These are phyloP conservation scores for Hippoglossus hippoglossus DNA, from an alignment of 2,797 vertebrate species.

Conservation along the genomic window DNA sequence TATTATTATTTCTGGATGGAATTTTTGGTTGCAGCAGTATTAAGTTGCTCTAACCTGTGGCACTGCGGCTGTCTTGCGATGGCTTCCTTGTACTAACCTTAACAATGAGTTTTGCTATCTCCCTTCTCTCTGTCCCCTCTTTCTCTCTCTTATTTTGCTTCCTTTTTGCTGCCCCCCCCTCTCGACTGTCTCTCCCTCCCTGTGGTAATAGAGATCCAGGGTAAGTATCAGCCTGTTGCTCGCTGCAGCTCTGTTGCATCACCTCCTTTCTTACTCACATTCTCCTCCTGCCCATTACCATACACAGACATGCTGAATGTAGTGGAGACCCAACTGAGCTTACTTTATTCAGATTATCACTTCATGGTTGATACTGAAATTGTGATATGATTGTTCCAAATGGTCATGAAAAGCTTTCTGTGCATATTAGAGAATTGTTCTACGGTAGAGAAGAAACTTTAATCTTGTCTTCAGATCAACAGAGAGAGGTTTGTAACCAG, in stretches of 20 bases:
- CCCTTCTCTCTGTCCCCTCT: slow-evolving; percentile 37
- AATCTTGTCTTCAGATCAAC: too few relatives aligned
- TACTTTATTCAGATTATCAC: background rate
- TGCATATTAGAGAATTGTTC: too few relatives aligned
- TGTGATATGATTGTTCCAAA: background rate
- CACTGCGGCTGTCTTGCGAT: slow-evolving; percentile 78
- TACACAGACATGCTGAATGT: background rate
- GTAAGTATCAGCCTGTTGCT: slow-evolving; percentile 80
- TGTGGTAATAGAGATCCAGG: slow-evolving; percentile 82
- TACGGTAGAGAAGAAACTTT: too few relatives aligned
- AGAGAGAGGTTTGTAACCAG: too few relatives aligned
- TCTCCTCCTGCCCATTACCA: background rate
- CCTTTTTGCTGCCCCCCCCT: slow-evolving; percentile 34
- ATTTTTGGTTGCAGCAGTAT: slow-evolving; percentile 61
- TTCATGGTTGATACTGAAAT: background rate
- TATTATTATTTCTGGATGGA: slow-evolving; percentile 25
- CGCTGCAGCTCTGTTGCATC: slow-evolving; percentile 25
- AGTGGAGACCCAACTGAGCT: background rate
- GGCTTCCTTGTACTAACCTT: slow-evolving; percentile 83
- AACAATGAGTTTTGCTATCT: slow-evolving; percentile 80
- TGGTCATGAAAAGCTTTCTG: too few relatives aligned
- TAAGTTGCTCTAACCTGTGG: slow-evolving; percentile 76
- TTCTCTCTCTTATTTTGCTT: slow-evolving; percentile 16
- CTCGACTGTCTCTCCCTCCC: slow-evolving; percentile 36
- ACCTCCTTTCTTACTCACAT: slow-evolving; percentile 3